Conservation (phyloP, 2,113 vertebrate species). For the Peromyscus polionotus region DNA sequence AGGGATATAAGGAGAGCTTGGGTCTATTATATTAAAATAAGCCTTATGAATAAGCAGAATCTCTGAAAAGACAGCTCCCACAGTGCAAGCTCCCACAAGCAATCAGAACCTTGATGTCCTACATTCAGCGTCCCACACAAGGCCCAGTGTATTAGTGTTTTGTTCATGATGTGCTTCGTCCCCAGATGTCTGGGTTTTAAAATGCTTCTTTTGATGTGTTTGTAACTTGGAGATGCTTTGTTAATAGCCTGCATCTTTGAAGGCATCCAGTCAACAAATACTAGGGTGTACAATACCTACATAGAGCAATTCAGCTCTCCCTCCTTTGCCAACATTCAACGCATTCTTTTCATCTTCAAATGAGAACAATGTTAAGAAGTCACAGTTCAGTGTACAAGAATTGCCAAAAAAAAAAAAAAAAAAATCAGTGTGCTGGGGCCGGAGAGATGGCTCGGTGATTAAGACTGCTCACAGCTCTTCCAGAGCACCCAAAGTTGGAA, state of each 20-base stretch:
- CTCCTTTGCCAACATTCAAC: not conserved
- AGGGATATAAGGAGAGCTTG: not conserved
- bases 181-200: not conserved
- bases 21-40: not conserved
- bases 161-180: not conserved
- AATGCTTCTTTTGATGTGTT: not conserved
- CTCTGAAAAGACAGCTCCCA: not conserved
- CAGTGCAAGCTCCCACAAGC: not conserved
- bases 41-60: conserved; percentile 9
- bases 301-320: not conserved
- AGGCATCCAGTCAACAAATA: not conserved
- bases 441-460: not conserved
- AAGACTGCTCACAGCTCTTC: not conserved
- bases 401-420: not conserved
- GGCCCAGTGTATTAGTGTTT: not conserved
- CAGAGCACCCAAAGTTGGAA: not conserved
- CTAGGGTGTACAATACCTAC: not conserved
- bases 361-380: not conserved
- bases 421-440: not conserved
- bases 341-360: not conserved
- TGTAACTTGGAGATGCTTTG: conserved; percentile 12
- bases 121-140: not conserved
- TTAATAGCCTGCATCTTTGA: not conserved
- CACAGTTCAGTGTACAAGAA: not conserved
- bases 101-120: not conserved